Conservation (phyloP, 2,797 vertebrate species). For the Pseudotriccus pelzelni region DNA sequence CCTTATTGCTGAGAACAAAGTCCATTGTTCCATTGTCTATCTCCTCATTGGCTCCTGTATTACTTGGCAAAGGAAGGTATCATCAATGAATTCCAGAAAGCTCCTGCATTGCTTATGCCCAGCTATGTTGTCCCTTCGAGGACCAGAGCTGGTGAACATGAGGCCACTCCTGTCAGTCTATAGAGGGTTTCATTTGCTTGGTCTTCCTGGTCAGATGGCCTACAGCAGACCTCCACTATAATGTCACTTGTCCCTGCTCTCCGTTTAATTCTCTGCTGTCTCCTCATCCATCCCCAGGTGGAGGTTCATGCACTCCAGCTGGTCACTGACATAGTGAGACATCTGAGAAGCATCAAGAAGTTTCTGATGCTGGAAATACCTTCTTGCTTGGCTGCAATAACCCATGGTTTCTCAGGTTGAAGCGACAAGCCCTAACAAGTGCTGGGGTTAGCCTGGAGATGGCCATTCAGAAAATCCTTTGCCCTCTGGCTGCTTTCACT, state of each 20-base stretch:
- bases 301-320: background rate
- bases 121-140: background rate
- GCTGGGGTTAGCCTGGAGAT: background rate
- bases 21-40: background rate
- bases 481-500: background rate
- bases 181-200: background rate
- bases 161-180: background rate
- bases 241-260: background rate
- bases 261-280: background rate
- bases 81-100: background rate
- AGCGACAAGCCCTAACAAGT: background rate
- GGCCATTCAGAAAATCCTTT: constrained; percentile 1
- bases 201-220: background rate
- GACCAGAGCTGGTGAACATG: background rate
- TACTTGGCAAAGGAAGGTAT: background rate
- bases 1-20: background rate
- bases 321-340: background rate
- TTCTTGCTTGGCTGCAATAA: background rate
- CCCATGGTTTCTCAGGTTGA: background rate
- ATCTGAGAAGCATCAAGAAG: background rate
- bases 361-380: background rate
- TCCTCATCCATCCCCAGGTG: background rate
- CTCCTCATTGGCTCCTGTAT: background rate
- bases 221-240: background rate
- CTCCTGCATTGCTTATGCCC: background rate